Evolutionary conservation across 2,113 vertebrate species (phyloP), one percentile per base, ranked within the genome.

Genomic region (Columbina picui): DNA sequence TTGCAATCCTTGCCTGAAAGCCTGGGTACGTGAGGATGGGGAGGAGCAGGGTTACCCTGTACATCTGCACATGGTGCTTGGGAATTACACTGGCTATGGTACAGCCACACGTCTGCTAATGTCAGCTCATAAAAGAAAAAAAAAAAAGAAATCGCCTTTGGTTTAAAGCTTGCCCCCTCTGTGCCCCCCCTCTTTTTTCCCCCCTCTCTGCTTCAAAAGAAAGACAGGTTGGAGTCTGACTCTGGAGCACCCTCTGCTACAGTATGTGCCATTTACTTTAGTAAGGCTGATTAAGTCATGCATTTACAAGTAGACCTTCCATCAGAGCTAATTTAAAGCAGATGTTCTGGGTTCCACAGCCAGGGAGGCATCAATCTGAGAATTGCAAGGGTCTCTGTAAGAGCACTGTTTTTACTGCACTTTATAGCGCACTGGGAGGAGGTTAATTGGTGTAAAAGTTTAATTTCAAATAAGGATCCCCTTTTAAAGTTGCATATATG

Each of bases 221-320:
- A 96, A 97, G 94, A 88, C 94, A 97, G 96, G 96, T 97, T 95
- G 97, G 96, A 97, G 91, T 91, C 95, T 93, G 95, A 95, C 91
- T 96, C 95, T 89, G 64, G 96, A 96, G 96, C 92, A 94, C 94
- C 94, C 96, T 96, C 94, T 96, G 83, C 93, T 97, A 96, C 91
- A 57, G 88, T 96, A 96, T 98, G 96, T 96, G 92, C 96, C 98
- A 97, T 98, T 98, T 96, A 97, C 97, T 97, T 98, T 93, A 97
- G 97, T 95, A 97, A 98, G 96, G 90, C 96, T 98, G 97, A 98
- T 98, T 98, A 98, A 98, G 98, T 98, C 98, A 97, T 98, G 97
- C 97, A 98, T 98, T 98, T 98, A 98, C 96, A 98, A 98, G 97
- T 97, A 98, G 97, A 96, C 97, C 97, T 98, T 97, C 97, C 96